Percentiles rank a stretch among this genome's conserved stretches.
Conservation (phyloP, 2,113 vertebrate species). For the Megaleporinus macrocephalus region DNA sequence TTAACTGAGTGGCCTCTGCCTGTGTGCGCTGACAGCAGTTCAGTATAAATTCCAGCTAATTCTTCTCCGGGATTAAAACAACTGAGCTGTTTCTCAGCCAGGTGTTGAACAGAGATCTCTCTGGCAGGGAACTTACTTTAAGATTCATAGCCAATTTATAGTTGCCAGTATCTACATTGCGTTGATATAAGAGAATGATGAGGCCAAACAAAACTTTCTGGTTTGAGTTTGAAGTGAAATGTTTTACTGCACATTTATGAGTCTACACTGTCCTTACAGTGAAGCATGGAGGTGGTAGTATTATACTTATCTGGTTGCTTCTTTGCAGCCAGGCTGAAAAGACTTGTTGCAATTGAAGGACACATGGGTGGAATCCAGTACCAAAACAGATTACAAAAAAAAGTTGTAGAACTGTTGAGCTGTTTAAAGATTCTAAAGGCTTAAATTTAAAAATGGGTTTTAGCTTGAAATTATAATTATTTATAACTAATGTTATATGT, state of each 20-base stretch:
- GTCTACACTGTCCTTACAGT: not conserved
- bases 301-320: not conserved
- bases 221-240: not conserved
- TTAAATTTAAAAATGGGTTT: too few species aligned
- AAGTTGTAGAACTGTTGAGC: too few species aligned
- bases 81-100: not conserved
- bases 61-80: not conserved
- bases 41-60: not conserved
- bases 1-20: slow-evolving; percentile 5
- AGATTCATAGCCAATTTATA: not conserved
- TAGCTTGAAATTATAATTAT: too few species aligned
- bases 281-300: not conserved
- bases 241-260: not conserved
- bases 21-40: not conserved
- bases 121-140: not conserved
- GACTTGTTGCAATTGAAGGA: too few species aligned
- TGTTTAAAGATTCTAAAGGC: too few species aligned
- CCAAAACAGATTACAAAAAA: too few species aligned
- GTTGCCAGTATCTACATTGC: not conserved
- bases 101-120: not conserved
- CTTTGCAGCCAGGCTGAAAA: not conserved
- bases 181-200: not conserved
- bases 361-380: too few species aligned
- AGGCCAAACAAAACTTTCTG: not conserved
- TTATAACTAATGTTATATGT: too few species aligned